A percentile compares a stretch with the other conserved stretches of the same genome.
Evolutionary conservation across 2,113 vertebrate species (phyloP).

Genomic region (Pseudolaguvia tuberculata): DNA sequence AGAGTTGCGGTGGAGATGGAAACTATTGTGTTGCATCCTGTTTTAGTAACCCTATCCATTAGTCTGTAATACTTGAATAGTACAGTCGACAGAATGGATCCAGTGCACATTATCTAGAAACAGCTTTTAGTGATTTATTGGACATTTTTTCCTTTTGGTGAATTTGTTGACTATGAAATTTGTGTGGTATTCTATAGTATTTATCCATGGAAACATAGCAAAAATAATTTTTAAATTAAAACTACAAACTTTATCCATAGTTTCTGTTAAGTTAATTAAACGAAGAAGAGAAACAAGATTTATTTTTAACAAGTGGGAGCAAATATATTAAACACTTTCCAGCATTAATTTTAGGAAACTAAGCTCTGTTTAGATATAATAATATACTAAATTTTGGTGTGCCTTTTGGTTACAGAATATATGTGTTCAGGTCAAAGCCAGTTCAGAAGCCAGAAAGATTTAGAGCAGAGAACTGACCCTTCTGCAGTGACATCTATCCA

Average conservation of each 20-base stretch:
- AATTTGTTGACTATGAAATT: no score
- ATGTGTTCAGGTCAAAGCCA: conserved; percentile 31
- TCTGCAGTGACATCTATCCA: not conserved
- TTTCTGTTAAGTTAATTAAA: not conserved
- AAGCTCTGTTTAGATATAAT: not conserved
- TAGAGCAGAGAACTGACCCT: conserved; percentile 10
- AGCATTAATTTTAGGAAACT: not conserved
- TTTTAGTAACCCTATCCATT: conserved; percentile 52
- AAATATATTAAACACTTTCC: not conserved
- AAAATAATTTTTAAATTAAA: not conserved
- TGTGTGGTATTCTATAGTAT: no score
- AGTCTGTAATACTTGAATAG: conserved; percentile 16
- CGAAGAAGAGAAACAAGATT: not conserved
- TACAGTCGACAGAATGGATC: not conserved
- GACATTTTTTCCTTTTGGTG: not conserved
- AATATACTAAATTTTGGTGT: not conserved
- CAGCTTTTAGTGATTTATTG: not conserved
- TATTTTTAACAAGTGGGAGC: not conserved
- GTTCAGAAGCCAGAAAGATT: conserved; percentile 24
- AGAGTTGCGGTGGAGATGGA: conserved; percentile 26
- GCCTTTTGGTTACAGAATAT: conserved; percentile 15
- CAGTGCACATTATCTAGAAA: not conserved
- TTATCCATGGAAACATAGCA: no score
- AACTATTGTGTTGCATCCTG: conserved; percentile 53
- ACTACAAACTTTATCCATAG: not conserved